Conservation (phyloP, 2,888 invertebrate species). For the Lasioglossum pauxillum region DNA sequence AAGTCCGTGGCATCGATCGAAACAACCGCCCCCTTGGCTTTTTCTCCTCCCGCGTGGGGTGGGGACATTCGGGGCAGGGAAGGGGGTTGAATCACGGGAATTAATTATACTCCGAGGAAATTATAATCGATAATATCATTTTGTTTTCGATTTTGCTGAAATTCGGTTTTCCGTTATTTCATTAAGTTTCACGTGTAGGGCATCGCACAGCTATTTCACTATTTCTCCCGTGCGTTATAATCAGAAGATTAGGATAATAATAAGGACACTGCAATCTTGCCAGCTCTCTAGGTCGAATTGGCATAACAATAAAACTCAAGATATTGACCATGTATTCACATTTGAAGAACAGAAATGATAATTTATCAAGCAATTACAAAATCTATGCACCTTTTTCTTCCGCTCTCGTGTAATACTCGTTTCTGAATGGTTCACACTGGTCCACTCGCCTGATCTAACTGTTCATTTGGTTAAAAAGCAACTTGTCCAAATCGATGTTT, state of each 20-base stretch:
- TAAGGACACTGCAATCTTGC: neutral
- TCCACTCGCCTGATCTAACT: too few relatives aligned
- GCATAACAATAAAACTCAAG: too few relatives aligned
- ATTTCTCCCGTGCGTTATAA: neutral
- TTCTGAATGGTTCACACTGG: too few relatives aligned
- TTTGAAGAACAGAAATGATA: too few relatives aligned
- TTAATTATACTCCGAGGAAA: slow-evolving; percentile 46
- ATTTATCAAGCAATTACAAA: too few relatives aligned
- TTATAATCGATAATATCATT: slow-evolving; percentile 36
- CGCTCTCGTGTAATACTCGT: too few relatives aligned
- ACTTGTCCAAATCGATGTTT: too few relatives aligned
- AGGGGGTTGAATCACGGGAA: slow-evolving; percentile 21
- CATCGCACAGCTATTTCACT: neutral
- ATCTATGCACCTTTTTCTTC: too few relatives aligned
- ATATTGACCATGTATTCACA: too few relatives aligned
- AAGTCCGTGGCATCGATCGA: slow-evolving; percentile 60
- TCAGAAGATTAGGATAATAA: neutral
- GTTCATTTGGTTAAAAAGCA: too few relatives aligned
- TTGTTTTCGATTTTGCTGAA: neutral
- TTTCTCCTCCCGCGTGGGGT: neutral
- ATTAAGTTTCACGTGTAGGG: neutral
- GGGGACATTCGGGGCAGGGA: neutral
- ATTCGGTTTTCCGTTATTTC: neutral
- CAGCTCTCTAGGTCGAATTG: too few relatives aligned
- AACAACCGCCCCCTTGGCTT: slow-evolving; percentile 38